A percentile compares a stretch with the other conserved stretches of the same genome.
These are phyloP conservation scores for Thysanoteuthis rhombus DNA, from an alignment of 2,888 invertebrate species.

Conservation along the genomic window DNA sequence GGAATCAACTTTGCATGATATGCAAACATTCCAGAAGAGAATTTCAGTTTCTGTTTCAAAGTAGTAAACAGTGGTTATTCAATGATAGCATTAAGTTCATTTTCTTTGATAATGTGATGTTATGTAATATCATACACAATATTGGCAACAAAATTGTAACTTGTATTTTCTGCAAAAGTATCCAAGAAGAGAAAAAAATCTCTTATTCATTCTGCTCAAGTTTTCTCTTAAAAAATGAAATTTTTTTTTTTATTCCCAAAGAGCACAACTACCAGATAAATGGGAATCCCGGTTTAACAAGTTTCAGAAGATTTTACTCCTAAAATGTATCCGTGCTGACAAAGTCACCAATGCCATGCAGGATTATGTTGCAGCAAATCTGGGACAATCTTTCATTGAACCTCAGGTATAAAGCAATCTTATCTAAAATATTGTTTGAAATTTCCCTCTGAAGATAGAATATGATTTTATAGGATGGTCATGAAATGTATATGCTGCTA, in stretches of 20 bases:
- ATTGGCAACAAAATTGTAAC: too few relatives aligned
- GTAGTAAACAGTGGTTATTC: too few relatives aligned
- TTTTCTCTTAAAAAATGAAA: background rate
- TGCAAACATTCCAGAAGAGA: too few relatives aligned
- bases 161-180: too few relatives aligned
- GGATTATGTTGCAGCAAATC: constrained; percentile 69
- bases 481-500: background rate
- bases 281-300: constrained; percentile 63
- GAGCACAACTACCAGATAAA: constrained; percentile 66
- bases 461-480: background rate
- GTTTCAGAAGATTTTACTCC: constrained; percentile 68
- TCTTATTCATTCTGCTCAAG: too few relatives aligned
- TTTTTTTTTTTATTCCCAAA: constrained; percentile 38
- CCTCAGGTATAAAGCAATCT: constrained; percentile 61
- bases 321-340: constrained; percentile 67
- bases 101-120: too few relatives aligned
- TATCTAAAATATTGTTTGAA: background rate
- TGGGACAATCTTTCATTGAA: constrained; percentile 69
- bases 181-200: too few relatives aligned
- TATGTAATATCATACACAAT: too few relatives aligned
- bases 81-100: too few relatives aligned
- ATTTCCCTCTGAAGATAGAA: background rate
- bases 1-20: too few relatives aligned
- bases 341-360: constrained; percentile 68
- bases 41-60: too few relatives aligned